Evolutionary conservation across 2,797 vertebrate species (phyloP), one percentile per base, ranked within the genome.

Genomic region (Pseudopleuronectes americanus): DNA sequence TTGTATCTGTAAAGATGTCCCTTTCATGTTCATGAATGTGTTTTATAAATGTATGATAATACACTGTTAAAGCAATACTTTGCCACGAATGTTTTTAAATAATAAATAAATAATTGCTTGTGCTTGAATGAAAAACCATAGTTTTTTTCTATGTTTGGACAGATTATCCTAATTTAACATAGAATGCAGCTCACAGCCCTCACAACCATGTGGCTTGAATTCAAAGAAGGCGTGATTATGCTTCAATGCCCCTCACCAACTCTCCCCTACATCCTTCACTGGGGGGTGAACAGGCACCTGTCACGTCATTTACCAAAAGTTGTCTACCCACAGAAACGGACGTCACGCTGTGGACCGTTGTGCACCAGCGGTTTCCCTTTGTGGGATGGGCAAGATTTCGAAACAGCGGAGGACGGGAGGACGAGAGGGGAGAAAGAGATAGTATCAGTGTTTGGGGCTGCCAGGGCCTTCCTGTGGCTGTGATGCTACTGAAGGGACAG

Each of bases 401-500:
- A 94, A 92, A 95, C 85, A 90, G 81, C 33, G 71, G 89, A 91
- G 91, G 92, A 92, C 77, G 57, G 83, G 36, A 38, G 90, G 92
- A 93, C 85, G 86, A 86, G 86, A 89, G 91, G 89, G 74, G 8
- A 45, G 43, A 45, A 68, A 87, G 77, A 92, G 94, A 94, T 94
- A 86, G 81, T 89, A 94, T 95, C 93, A 92, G 92, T 77, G 73
- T 72, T 82, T 76, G 0, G 87, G 86, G 88, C 84, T 92, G 92
- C 84, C 90, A 88, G 80, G 81, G 92, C 77, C 91, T 95, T 95
- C 93, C 94, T 95, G 94, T 95, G 93, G 93, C 92, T 88, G 86
- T 84, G 87, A 91, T 90, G 90, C 89, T 66, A 89, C 75, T 48
- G 86, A 84, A 80, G 78, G 88, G 89, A 84, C 83, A 74, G 5